Base-by-base conservation (phyloP, 2,888 invertebrate genomes). In the Latheticus oryzae region DNA sequence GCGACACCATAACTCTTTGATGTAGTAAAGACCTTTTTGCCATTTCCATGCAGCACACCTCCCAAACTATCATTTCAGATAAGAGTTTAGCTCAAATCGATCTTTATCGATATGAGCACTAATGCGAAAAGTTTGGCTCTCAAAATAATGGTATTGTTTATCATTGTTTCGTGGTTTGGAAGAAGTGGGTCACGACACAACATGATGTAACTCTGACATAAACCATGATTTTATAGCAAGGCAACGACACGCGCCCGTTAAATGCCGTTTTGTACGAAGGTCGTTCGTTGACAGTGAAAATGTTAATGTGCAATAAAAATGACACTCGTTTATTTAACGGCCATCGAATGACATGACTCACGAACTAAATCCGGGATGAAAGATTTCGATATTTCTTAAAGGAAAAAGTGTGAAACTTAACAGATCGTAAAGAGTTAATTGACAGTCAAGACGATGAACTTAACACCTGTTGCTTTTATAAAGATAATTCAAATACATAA, bases 251-350 rank as follows among this genome's bases (percentile, higher is more conserved):
- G 69, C 69, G 73, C 65, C 71, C 69, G 70, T 71, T 73, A 73
- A 73, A 69, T 70, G 73, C 70, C 70, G 73, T 74, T 74, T 69
- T 69, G 69, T 71, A 62, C 62, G 73, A 77, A 77, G 77, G 77
- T 72, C 77, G 77, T 76, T 76, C 73, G 70, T 75, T 76, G 76
- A 76, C 77, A 76, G 71, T 76, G 77, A 76, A 76, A 76, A 73
- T 68, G 63, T 72, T 72, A 71, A 69, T 70, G 68, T 61, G 68
- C 69, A 61, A 71, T 70, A 70, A 71, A 64, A 68, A 64, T 62
- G 62, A 54, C 61, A 47, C 62, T n/a, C 26, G 32, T 54, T 54
- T 47, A 30, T 33, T 53, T 33, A 38, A 45, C 38, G 43, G 23
- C 33, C 15, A 33, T 33, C 30, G 17, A 51, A 32, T 15, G n/a